Evolutionary conservation across 2,113 vertebrate genomes (phyloP).

Genomic region (Quiscalus mexicanus): DNA sequence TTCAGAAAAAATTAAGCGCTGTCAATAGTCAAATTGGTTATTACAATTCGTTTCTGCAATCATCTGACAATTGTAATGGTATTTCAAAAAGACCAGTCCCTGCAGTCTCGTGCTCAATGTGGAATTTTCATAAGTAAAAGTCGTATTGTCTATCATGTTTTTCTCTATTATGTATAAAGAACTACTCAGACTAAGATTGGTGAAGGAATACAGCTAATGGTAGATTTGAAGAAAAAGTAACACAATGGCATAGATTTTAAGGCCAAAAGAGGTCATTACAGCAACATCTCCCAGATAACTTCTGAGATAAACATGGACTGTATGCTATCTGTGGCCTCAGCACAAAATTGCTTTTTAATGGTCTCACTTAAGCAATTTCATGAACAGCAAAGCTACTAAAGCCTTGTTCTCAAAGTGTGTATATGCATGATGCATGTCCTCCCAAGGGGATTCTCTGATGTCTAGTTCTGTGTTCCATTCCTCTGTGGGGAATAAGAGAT

Average conservation of each 20-base stretch:
- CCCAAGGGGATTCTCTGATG: background rate
- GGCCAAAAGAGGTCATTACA: background rate
- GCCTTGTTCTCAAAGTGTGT: background rate
- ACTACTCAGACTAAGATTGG: background rate
- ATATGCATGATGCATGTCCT: rapidly evolving
- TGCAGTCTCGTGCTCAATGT: background rate
- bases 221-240: background rate
- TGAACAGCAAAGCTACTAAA: background rate
- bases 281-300: background rate
- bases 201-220: background rate
- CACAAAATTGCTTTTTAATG: background rate
- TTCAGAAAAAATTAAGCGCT: background rate
- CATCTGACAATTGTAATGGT: background rate
- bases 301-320: background rate
- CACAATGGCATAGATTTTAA: background rate
- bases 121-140: background rate
- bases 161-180: background rate
- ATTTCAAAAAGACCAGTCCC: background rate
- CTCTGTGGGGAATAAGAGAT: background rate
- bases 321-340: background rate
- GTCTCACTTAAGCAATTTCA: background rate
- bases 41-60: background rate
- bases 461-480: background rate
- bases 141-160: background rate
- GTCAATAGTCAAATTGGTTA: background rate